Evolutionary conservation across 2,888 invertebrate genomes (phyloP), one percentile per base, ranked within the genome.

Genomic region (Eristalis intricaria): DNA sequence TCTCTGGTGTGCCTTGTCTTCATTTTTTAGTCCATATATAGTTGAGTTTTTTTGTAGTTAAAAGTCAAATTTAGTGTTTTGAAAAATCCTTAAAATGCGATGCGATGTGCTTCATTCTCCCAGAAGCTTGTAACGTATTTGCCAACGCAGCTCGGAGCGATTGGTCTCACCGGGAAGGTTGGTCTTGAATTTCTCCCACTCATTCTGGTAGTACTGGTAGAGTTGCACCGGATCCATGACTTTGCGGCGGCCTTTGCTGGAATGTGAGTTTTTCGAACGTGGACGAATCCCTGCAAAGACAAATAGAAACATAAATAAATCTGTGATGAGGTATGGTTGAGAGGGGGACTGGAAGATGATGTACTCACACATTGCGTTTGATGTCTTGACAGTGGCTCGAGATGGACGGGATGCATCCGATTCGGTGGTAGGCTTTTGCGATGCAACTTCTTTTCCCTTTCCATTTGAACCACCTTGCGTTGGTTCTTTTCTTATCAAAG

Each of bases 161-260:
- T 94, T 93, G 89, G 95, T 95, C 91, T 96, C 96, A 10, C 97
- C 97, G 0, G 97, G 97, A 35, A 97, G 94, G 92, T 94, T 94
- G 0, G 93, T 89, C 90, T 96, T 96, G 87, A 96, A 95, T 90
- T 95, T 95, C 26, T 95, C 95, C 97, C 97, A 97, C 89, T 96
- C 93, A 40, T 94, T 94, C 89, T 95, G 95, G 90, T 97, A 97
- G 89, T 96, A 95, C 89, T 97, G 96, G 90, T 97, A 97, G 22
- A 97, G 92, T 22, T 95, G 94, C 0, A 97, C 97, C 22, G 97
- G 97, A 91, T 97, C 97, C 89, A 85, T 90, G 23, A 58, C 64
- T 10, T 22, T 65, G 35, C 68, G 63, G 19, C 56, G 90, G 43
- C 76, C 77, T 38, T 89, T 84, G 64, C 89, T 90, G 22, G 81